Base-by-base conservation (phyloP, 2,888 invertebrate genomes). In the Sussaba pulchella region DNA sequence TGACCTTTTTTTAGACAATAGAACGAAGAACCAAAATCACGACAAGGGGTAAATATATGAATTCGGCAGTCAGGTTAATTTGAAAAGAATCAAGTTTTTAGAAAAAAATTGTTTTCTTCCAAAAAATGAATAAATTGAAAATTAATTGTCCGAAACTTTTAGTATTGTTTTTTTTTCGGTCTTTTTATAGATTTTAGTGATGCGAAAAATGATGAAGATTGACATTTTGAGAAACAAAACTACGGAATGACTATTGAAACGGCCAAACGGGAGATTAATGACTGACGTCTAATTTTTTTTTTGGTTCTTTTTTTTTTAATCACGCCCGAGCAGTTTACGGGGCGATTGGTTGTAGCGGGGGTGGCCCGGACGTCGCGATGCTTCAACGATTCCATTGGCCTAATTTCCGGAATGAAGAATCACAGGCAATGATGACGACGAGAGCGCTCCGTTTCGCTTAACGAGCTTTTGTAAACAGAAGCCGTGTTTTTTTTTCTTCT, bases 391-490 rank as follows among this genome's bases (percentile, higher is more conserved):
- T 69, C 21, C 54, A 3, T 36, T 78, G 69, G 69, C 57, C 57
- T 57, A 52, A 57, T 78, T 36, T 26, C n/a, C 43, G 63, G 43
- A 41, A 54, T 69, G 57, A 47, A 74, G 24, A 54, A 64, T 69
- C 72, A 24, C 59, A 45, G 52, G 36, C 61, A 21, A 43, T 57
- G 26, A 54, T 52, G 63, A 31, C 47, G 47, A 24, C 10, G 24
- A 26, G 45, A 12, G 10, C 36, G 39, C 54, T 45, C 19, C 45
- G 70, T 43, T 43, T 26, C 66, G 52, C 19, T 45, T 78, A 76
- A 70, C 41, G 52, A 54, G 67, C 82, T 85, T 82, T 82, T 45
- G 63, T 73, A 64, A 85, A 80, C 78, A 80, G 80, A 78, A 83
- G 77, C 80, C 74, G 66, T 67, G 36, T 76, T 74, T 67, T n/a